phyloP scores from a whole-genome alignment of 2,797 vertebrate genomes.

The Sorex maritimensis region DNA sequence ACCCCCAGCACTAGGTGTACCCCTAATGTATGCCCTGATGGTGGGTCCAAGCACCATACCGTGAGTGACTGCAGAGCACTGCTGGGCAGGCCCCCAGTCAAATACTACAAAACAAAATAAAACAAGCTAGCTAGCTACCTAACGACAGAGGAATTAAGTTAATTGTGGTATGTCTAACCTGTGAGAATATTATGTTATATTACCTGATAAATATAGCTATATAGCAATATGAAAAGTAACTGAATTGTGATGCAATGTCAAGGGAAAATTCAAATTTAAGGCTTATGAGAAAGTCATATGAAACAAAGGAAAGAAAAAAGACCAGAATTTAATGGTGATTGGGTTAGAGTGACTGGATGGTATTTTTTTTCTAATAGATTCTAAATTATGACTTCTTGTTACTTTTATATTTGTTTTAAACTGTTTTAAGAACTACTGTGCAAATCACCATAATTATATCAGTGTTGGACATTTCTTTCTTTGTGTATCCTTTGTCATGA shows the following conservation, averaged over 20 bases:
- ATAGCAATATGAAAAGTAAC: slow-evolving; percentile 40
- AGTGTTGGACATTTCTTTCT: not conserved
- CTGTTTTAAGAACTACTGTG: not conserved
- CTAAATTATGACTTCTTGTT: slow-evolving; percentile 58
- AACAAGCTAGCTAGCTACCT: not conserved
- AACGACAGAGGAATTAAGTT: not conserved
- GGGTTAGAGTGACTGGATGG: slow-evolving; percentile 46
- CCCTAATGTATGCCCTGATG: too few species aligned
- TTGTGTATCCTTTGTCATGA: not conserved
- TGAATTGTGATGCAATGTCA: slow-evolving; percentile 9
- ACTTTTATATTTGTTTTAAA: slow-evolving; percentile 23
- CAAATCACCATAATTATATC: not conserved
- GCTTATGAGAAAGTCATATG: slow-evolving; percentile 48
- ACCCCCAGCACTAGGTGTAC: too few species aligned
- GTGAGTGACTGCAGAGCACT: too few species aligned
- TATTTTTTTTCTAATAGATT: slow-evolving; percentile 56
- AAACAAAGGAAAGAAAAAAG: slow-evolving; percentile 62
- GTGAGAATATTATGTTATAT: not conserved
- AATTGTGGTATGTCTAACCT: not conserved
- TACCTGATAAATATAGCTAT: slow-evolving; percentile 27
- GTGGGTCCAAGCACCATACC: too few species aligned
- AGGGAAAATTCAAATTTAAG: slow-evolving; percentile 18
- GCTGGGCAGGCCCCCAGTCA: too few species aligned
- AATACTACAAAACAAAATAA: too few species aligned
- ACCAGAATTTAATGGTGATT: slow-evolving; percentile 61